These are phyloP conservation scores for Bombyx mandarina DNA, from an alignment of 1,140 invertebrate genomes.

Conservation along the genomic window DNA sequence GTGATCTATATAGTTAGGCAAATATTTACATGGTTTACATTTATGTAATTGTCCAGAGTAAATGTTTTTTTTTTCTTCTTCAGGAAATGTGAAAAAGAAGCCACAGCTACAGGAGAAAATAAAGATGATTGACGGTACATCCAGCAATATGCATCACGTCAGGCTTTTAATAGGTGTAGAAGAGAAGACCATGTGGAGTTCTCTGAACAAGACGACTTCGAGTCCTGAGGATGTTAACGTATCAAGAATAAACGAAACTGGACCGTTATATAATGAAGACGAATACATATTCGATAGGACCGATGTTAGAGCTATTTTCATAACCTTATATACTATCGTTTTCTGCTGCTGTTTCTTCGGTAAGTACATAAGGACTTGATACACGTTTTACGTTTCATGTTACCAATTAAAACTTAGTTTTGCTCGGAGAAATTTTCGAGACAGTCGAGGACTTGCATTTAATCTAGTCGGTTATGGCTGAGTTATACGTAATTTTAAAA, in stretches of 20 bases:
- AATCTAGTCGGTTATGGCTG: too few relatives aligned
- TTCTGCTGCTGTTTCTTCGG: constrained; percentile 80
- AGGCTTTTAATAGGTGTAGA: constrained; percentile 33
- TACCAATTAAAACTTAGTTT: too few relatives aligned
- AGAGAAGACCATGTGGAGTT: constrained; percentile 20
- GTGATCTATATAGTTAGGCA: background rate
- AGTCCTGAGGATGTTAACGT: constrained; percentile 19
- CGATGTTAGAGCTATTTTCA: constrained; percentile 76
- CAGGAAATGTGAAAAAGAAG: too few relatives aligned
- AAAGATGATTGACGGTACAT: constrained; percentile 6
- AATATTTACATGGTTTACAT: background rate
- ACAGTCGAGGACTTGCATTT: too few relatives aligned
- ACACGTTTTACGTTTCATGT: too few relatives aligned
- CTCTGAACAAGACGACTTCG: constrained; percentile 27
- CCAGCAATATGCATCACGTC: constrained; percentile 35
- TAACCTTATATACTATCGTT: constrained; percentile 76
- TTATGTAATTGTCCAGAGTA: too few relatives aligned
- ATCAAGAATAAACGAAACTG: constrained; percentile 31
- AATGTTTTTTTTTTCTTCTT: too few relatives aligned
- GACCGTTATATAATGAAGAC: constrained; percentile 42
- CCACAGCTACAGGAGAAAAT: too few relatives aligned
- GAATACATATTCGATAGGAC: constrained; percentile 77
- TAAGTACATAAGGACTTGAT: constrained; percentile 52
- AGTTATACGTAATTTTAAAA: too few relatives aligned
- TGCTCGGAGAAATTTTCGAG: too few relatives aligned